Evolutionary conservation across 2,888 invertebrate species (phyloP), one percentile per base, ranked within the genome.

Genomic region (Clivina fossor): DNA sequence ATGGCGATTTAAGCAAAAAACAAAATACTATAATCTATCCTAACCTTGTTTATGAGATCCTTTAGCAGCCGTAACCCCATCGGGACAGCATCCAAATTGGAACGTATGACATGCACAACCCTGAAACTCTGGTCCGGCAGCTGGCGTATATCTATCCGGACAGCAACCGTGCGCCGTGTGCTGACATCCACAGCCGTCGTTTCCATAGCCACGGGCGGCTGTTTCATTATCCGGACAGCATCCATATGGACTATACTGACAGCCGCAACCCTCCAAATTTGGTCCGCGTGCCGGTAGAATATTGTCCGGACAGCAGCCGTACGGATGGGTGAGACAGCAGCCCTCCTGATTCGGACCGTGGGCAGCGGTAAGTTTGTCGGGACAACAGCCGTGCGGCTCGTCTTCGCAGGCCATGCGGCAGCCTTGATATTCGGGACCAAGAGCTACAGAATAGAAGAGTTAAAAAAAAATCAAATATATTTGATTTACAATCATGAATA

Each of bases 271-370:
- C 75, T 88, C 83, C 24, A 80, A 74, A 66, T 86, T 80, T 0
- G 89, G 86, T 59, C 96, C 95, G 59, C 83, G 79, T 3, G 95
- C 93, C 1, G 88, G 80, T 35, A 84, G 81, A 64, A 88, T 83
- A 68, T 93, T 90, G 68, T 97, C 95, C 0, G 89, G 89, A 65
- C 96, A 97, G 73, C 96, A 97, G n/a, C 93, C 92, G 69, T 79
- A 88, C 2, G 79, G 74, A 2, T 82, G 77, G 19, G 79, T 78
- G 41, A 90, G 72, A 65, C 92, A 93, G 68, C 92, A 93, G 0
- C 94, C 96, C 71, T 92, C 90, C 35, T 80, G 75, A 63, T 82
- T 83, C 0, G 84, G 83, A 2, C 96, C 97, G 66, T 92, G 90
- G 1, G 96, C 91, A 0, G 92, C 84, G 0, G 91, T 92, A 63